Evolutionary conservation across 92 coral and sea anemone genomes (phyloP), one percentile per base, ranked within the genome.

Genomic region (Palythoa grandiflora): DNA sequence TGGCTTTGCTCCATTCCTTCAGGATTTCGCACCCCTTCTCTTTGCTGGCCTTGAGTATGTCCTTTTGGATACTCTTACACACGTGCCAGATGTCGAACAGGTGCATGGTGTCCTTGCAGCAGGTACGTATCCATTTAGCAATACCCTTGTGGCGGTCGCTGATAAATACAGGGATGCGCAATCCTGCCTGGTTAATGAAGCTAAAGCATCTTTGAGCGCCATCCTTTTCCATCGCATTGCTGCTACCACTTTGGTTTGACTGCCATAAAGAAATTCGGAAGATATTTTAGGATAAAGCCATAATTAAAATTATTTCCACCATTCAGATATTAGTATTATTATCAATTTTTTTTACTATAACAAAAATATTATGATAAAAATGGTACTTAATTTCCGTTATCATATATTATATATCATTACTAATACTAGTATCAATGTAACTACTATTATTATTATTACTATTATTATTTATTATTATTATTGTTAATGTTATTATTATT

Each of bases 111-210:
- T 36, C 88, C 48, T 70, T 84, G 40, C 12, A 17, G 37, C 1
- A 17, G 0, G 39, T 44, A 2, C 28, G 15, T 5, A 84, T 70
- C 79, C 80, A 84, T 39, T 84, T 84, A 2, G 88, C 80, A 1
- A 70, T 84, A 15, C 55, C 88, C 48, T 84, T 84, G 79, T 84
- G 88, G n/a, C 80, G 88, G 38, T 84, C 88, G 60, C 88, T 84
- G 3, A 84, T 84, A 13, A 84, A 84, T 3, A 71, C 60, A 2
- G 88, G 55, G 10, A 84, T 84, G 17, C 19, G 1, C 40, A 84
- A 19, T 12, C 80, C 88, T 11, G 57, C 53, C 21, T 84, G 66
- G 17, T 13, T 36, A 2, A 47, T 51, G 38, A 84, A 84, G 44
- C 35, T 71, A 70, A 84, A 84, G 79, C 80, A 71, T 1, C 80